Conservation (phyloP, 2,888 invertebrate genomes). For the Colostygia pectinataria region DNA sequence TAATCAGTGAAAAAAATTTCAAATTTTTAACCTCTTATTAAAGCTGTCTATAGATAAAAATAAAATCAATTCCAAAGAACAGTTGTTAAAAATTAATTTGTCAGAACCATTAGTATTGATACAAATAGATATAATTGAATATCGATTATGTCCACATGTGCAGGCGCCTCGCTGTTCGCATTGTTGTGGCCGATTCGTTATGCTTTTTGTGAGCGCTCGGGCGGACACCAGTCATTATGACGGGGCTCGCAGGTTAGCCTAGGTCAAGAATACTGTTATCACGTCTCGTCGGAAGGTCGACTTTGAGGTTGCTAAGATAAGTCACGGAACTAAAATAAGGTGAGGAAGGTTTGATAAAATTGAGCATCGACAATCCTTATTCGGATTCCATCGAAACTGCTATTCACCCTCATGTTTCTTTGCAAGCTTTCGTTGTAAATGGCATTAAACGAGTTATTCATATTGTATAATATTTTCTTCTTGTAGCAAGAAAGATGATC, state of each 20-base stretch:
- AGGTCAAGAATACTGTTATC: slow-evolving; percentile 52
- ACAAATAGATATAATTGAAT: slow-evolving; percentile 33
- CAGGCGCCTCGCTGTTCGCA: slow-evolving; percentile 45
- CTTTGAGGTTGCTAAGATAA: slow-evolving; percentile 19
- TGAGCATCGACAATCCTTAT: slow-evolving; percentile 10
- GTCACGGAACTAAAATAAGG: slow-evolving; percentile 10
- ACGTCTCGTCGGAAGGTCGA: slow-evolving; percentile 20
- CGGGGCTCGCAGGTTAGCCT: slow-evolving; percentile 54
- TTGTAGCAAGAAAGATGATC: slow-evolving; percentile 5
- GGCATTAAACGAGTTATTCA: background rate
- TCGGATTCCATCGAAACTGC: slow-evolving; percentile 4
- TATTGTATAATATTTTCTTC: slow-evolving; percentile 1
- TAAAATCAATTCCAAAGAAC: background rate
- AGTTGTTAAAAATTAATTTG: slow-evolving; percentile 8
- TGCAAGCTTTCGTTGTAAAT: background rate
- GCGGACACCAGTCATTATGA: slow-evolving; percentile 52
- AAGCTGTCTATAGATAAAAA: too few relatives aligned
- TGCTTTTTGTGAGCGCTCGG: slow-evolving; percentile 61
- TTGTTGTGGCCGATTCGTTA: slow-evolving; percentile 72
- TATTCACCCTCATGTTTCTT: background rate
- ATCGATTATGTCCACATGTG: slow-evolving; percentile 42
- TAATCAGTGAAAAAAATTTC: too few relatives aligned
- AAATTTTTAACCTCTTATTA: too few relatives aligned
- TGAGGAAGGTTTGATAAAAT: slow-evolving; percentile 8
- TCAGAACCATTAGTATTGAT: slow-evolving; percentile 8